Evolutionary conservation across 2,113 vertebrate species (phyloP).

Genomic region (Toxostoma redivivum): DNA sequence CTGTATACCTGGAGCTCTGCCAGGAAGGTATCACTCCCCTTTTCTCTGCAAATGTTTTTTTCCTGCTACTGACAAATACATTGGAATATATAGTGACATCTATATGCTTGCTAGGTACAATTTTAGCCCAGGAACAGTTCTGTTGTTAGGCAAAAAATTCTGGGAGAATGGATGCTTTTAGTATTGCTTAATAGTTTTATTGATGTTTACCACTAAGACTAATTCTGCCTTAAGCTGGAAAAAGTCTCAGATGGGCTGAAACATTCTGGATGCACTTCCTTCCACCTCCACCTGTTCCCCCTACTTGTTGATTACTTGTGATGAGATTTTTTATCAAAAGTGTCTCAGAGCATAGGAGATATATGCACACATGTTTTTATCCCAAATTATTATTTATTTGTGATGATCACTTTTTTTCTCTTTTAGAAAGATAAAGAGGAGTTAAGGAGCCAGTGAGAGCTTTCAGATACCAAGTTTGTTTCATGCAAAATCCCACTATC

Average conservation of each 20-base stretch:
- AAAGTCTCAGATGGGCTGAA: neutral
- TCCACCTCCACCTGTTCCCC: neutral
- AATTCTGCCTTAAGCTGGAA: neutral
- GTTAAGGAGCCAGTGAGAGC: neutral
- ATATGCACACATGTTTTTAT: neutral
- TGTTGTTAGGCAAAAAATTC: neutral
- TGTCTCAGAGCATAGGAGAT: neutral
- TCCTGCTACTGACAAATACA: neutral
- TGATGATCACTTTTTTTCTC: neutral
- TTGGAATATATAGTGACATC: neutral
- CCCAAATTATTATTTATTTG: neutral
- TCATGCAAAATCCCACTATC: neutral
- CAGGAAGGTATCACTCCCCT: neutral
- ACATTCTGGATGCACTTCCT: neutral
- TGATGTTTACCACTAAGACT: neutral
- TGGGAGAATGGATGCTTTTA: neutral
- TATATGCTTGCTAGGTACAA: neutral
- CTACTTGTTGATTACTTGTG: neutral
- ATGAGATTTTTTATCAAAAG: neutral
- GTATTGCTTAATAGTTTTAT: neutral
- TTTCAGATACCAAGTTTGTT: neutral
- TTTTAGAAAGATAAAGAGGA: neutral
- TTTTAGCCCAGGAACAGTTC: neutral
- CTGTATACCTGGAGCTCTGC: neutral
- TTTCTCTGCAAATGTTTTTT: neutral